A percentile compares a stretch with the other conserved stretches of the same genome.
Evolutionary conservation across 2,888 invertebrate genomes (phyloP).

Genomic region (Melinaea menophilus): DNA sequence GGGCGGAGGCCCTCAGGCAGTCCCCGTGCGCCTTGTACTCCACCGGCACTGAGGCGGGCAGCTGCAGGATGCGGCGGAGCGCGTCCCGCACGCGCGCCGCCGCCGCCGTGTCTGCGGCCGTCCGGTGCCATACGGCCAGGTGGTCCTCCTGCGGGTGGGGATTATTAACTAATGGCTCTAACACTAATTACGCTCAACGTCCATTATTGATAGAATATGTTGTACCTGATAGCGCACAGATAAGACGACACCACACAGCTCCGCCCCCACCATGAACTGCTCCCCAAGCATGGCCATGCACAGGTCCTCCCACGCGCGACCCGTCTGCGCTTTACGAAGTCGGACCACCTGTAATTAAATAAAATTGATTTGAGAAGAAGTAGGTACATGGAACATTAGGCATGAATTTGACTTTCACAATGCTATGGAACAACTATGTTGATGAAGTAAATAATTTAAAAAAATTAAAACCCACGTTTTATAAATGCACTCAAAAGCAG

Average conservation of each 20-base stretch:
- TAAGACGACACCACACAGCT: conserved; percentile 98
- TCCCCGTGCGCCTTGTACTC: conserved; percentile 87
- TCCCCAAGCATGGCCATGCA: conserved; percentile 99
- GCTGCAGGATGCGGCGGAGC: conserved; percentile 94
- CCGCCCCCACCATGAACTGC: conserved; percentile 98
- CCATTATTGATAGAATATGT: no score
- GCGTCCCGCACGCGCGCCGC: conserved; percentile 96
- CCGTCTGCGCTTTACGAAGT: conserved; percentile 94
- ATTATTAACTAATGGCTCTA: no score
- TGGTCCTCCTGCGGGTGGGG: conserved; percentile 88
- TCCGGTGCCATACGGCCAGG: conserved; percentile 98
- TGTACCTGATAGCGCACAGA: conserved; percentile 93
- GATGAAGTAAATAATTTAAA: no score
- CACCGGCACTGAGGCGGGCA: conserved; percentile 94
- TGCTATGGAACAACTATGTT: no score
- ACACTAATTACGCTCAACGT: no score
- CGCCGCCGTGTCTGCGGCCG: conserved; percentile 91
- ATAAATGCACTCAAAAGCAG: no score
- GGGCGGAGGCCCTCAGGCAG: conserved; percentile 45
- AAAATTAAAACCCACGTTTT: no score
- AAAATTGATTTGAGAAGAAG: no score
- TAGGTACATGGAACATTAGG: no score
- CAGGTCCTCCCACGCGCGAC: conserved; percentile 98
- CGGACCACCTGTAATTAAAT: conserved; percentile 80
- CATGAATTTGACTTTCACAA: no score